A percentile compares a stretch with the other conserved stretches of the same genome.
These are phyloP conservation scores for Buathra laborator DNA, from an alignment of 2,888 invertebrate genomes.

Conservation along the genomic window DNA sequence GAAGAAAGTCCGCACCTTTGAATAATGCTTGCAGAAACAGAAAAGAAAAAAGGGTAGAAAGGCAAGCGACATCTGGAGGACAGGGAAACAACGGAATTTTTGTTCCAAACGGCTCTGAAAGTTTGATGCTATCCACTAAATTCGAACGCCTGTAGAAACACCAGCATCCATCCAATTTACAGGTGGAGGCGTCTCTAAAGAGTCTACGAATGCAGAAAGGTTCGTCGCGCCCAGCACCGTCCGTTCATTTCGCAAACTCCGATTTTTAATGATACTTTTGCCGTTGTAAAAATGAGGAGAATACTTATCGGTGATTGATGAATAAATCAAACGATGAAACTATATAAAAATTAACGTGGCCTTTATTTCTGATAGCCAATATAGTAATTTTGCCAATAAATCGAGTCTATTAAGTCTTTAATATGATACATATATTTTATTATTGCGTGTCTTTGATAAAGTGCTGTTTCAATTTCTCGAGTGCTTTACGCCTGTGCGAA, in stretches of 20 bases:
- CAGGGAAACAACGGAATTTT: slow-evolving; percentile 7
- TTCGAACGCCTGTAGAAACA: slow-evolving; percentile 44
- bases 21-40: slow-evolving; percentile 38
- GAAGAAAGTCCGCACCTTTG: not conserved
- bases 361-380: too few relatives aligned
- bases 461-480: slow-evolving; percentile 89
- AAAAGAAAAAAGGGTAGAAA: slow-evolving; percentile 20
- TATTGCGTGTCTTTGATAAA: slow-evolving; percentile 82
- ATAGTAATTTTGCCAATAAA: not conserved
- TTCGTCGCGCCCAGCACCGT: too few relatives aligned
- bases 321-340: too few relatives aligned
- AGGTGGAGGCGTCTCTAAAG: not conserved
- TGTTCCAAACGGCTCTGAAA: slow-evolving; percentile 36
- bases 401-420: too few relatives aligned
- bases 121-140: slow-evolving; percentile 44
- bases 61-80: not conserved
- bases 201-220: slow-evolving; percentile 1
- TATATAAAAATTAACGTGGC: too few relatives aligned
- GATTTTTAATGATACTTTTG: not conserved
- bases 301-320: too few relatives aligned
- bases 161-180: slow-evolving; percentile 6
- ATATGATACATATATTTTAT: not conserved
- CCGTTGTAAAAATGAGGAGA: not conserved
- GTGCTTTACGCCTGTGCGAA: slow-evolving; percentile 95
- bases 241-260: not conserved